Percentiles rank a stretch among this genome's conserved stretches.
phyloP scores from a whole-genome alignment of 2,113 vertebrate species.

The Eptesicus fuscus region DNA sequence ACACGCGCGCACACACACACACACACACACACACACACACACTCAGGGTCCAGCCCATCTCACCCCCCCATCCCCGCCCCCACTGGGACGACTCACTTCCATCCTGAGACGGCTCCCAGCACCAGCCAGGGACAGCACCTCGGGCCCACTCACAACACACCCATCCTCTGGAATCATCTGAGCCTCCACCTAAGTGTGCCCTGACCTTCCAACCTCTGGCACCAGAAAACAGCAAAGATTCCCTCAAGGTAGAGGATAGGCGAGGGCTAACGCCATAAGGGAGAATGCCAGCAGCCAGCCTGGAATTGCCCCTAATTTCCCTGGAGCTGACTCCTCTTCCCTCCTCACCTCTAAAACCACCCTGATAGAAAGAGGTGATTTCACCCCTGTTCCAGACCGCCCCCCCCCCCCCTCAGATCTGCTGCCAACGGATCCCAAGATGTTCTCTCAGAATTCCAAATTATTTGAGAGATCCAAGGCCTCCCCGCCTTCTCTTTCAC shows the following conservation, averaged over 20 bases:
- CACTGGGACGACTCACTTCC: not conserved
- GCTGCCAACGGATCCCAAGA: not conserved
- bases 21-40: not conserved
- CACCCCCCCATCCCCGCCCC: not conserved
- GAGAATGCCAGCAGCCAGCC: not conserved
- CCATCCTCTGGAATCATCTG: not conserved
- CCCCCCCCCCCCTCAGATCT: not conserved
- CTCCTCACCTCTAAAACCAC: not conserved
- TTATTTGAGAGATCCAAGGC: not conserved
- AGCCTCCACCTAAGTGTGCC: not conserved
- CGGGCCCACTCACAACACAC: not conserved
- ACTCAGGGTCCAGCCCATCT: constrained; percentile 17
- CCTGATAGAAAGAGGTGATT: not conserved
- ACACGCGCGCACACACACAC: not conserved
- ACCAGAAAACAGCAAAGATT: constrained; percentile 14
- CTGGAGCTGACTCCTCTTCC: not conserved
- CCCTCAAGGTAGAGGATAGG: constrained; percentile 22
- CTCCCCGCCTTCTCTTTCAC: not conserved
- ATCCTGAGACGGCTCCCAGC: not conserved
- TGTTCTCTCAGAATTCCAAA: not conserved
- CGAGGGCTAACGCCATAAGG: not conserved
- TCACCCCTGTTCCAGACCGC: not conserved
- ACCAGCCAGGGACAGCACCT: not conserved
- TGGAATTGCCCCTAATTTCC: not conserved
- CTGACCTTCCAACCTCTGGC: constrained; percentile 16